Base-by-base conservation (phyloP, 92 coral and sea anemone genomes). In the Paramuricea clavata region DNA sequence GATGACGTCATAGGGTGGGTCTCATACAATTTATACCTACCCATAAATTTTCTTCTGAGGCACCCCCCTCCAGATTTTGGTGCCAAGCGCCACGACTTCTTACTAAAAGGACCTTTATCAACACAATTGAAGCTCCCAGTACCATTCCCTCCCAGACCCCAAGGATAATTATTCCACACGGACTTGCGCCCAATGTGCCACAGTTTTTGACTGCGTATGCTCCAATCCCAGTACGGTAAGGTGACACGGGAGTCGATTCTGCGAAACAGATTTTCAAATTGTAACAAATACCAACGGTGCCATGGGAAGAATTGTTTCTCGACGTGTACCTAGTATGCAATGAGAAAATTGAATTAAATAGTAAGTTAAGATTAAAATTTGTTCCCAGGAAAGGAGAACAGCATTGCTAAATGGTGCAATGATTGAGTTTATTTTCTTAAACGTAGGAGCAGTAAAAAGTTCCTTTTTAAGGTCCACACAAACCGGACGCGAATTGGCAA, bases 161-260 rank as follows among this genome's bases (percentile, higher is more conserved):
- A 95, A 41, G 92, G 74, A 35, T 93, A 94, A 26, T 94, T 93
- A 44, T 75, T 82, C 97, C 97, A 95, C 49, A 92, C 90, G 35
- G 92, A 97, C 86, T 81, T 92, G 27, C 54, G 79, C 80, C 92
- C 84, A 70, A 42, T 28, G 2, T 15, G 60, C 94, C 96, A 88
- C 15, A 88, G 87, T 43, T 47, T 68, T 39, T 85, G 84, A 86
- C 91, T 81, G 60, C 69, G 71, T 16, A 72, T 90, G 41, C 89
- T 75, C 97, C 97, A 94, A 87, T 95, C 87, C 98, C 98, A 95
- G 49, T 90, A 95, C 17, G 98, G 98, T 34, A 95, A 91, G 12
- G 98, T 95, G 39, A 94, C 92, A 13, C 98, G 98, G 22, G 95
- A 89, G 52, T 95, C 98, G 2, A 90, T 84, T 72, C 82, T 83